phyloP scores from a whole-genome alignment of 1,140 invertebrate genomes.

The Harpegnathos saltator region DNA sequence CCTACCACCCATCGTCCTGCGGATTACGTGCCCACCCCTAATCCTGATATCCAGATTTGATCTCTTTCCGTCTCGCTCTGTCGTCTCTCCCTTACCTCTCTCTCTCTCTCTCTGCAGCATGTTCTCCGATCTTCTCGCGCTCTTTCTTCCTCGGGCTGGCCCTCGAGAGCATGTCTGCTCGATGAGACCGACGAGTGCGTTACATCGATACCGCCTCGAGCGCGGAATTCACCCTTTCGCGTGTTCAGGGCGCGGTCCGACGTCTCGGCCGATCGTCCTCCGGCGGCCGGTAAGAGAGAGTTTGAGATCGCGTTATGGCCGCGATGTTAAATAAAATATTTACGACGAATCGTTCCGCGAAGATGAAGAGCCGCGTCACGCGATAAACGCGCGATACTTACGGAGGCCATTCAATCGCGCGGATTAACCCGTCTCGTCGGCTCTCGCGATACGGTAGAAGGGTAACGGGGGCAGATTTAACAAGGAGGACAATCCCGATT shows the following conservation, averaged over 20 bases:
- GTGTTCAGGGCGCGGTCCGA: not conserved
- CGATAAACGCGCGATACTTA: conserved; percentile 68
- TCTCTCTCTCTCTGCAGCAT: not conserved
- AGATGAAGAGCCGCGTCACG: conserved; percentile 39
- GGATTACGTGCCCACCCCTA: conserved; percentile 76
- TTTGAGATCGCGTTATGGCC: conserved; percentile 9
- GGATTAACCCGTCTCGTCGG: conserved; percentile 76
- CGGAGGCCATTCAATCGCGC: conserved; percentile 65
- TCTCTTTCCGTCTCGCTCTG: conserved; percentile 61
- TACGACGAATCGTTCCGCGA: conserved; percentile 41
- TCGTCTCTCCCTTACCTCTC: not conserved
- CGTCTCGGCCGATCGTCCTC: not conserved
- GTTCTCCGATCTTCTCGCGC: not conserved
- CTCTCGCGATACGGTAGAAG: conserved; percentile 12
- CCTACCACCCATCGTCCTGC: conserved; percentile 70
- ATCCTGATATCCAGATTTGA: conserved; percentile 76
- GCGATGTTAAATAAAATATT: conserved; percentile 46
- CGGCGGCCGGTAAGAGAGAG: not conserved
- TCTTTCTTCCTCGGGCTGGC: not conserved
- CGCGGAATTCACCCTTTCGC: not conserved
- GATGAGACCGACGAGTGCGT: conserved; percentile 37
- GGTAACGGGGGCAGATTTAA: conserved; percentile 59
- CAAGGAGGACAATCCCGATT: conserved; percentile 80
- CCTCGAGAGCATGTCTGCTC: not conserved
- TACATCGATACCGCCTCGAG: conserved; percentile 16